These are phyloP conservation scores for Brachyhypopomus occidentalis DNA, from an alignment of 2,113 vertebrate species.

Conservation along the genomic window DNA sequence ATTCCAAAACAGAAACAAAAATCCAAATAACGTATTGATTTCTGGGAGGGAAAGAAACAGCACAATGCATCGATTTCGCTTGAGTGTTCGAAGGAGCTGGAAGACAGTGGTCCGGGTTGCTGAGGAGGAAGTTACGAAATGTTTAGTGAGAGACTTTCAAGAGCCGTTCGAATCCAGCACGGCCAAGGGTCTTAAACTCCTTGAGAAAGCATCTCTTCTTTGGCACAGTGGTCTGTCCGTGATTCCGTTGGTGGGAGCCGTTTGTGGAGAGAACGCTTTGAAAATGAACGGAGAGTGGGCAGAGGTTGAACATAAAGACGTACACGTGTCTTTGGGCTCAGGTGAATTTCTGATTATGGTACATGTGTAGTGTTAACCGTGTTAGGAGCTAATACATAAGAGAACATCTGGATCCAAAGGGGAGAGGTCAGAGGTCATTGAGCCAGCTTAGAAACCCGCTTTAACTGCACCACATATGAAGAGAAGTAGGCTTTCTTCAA, in stretches of 20 bases:
- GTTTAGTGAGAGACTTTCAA: background rate
- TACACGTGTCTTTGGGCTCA: too few species aligned
- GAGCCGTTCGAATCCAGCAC: background rate
- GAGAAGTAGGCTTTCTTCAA: too few species aligned
- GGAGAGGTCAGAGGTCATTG: too few species aligned
- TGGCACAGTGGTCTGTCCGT: background rate
- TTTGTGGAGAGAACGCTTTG: background rate
- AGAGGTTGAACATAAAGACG: too few species aligned
- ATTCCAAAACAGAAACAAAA: background rate
- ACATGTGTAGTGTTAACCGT: too few species aligned
- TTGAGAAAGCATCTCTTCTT: background rate
- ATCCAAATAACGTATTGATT: conserved; percentile 10
- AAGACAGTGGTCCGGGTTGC: background rate
- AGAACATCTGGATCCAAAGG: too few species aligned
- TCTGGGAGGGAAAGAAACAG: background rate
- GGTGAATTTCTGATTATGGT: too few species aligned
- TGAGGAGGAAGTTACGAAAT: background rate
- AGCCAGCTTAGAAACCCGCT: too few species aligned
- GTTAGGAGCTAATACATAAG: too few species aligned
- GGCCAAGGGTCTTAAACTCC: background rate
- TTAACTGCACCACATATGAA: too few species aligned
- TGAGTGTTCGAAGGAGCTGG: background rate
- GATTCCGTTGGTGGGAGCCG: background rate
- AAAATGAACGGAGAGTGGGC: too few species aligned
- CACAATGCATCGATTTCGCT: background rate